Evolutionary conservation across 2,113 vertebrate genomes (phyloP).

Genomic region (Dromas ardeola): DNA sequence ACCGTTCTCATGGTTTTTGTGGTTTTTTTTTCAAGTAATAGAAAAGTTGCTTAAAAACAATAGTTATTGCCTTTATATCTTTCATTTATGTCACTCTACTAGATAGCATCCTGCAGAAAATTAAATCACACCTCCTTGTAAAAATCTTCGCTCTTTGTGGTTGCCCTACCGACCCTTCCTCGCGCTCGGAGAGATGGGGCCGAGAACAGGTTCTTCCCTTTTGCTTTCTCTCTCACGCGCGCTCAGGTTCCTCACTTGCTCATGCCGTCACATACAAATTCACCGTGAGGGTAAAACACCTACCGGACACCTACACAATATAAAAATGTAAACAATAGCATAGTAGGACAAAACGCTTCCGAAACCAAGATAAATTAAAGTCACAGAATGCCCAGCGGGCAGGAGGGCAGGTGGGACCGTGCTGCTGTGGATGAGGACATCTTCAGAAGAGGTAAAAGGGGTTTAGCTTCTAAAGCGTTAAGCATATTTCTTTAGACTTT

Average conservation of each 20-base stretch:
- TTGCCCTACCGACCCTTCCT: neutral
- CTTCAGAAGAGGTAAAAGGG: neutral
- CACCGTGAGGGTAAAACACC: neutral
- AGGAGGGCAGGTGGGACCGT: neutral
- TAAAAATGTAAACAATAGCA: slow-evolving; percentile 44
- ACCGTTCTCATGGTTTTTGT: slow-evolving; percentile 1
- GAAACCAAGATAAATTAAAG: neutral
- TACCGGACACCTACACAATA: neutral
- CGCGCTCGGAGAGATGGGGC: neutral
- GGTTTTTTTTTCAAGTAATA: slow-evolving; percentile 69
- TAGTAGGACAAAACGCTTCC: slow-evolving; percentile 6
- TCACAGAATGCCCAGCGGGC: neutral
- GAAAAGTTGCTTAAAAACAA: slow-evolving; percentile 65
- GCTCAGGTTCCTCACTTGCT: neutral
- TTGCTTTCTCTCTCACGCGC: neutral
- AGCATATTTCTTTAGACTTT: neutral
- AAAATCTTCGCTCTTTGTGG: neutral
- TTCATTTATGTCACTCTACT: slow-evolving; percentile 51
- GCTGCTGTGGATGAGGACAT: neutral
- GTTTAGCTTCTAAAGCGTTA: slow-evolving; percentile 5
- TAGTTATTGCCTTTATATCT: slow-evolving; percentile 69
- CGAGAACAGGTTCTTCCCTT: neutral
- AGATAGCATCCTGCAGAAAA: slow-evolving; percentile 42
- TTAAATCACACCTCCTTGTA: neutral
- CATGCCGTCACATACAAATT: neutral